A percentile compares a stretch with the other conserved stretches of the same genome.
Conservation (phyloP, 2,113 vertebrate species). For the Brachyhypopomus occidentalis region DNA sequence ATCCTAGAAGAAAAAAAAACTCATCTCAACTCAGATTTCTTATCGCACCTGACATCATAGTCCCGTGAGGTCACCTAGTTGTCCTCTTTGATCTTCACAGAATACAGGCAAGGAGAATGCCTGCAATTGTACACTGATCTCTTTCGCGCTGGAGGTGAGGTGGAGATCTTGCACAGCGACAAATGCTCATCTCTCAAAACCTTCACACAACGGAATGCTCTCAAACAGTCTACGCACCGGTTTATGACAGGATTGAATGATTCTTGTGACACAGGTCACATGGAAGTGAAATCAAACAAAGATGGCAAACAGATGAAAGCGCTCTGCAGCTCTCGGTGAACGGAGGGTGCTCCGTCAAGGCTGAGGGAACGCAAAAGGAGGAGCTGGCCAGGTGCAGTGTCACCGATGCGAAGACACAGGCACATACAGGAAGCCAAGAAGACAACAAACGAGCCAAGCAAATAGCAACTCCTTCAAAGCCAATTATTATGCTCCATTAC, state of each 20-base stretch:
- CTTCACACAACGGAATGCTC: conserved; percentile 5
- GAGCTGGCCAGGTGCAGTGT: conserved; percentile 66
- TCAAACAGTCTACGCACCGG: conserved; percentile 17
- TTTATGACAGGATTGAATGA: conserved; percentile 36
- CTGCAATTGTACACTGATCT: not conserved
- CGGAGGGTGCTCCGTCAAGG: conserved; percentile 60
- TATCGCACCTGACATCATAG: conserved; percentile 40
- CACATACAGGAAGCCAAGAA: conserved; percentile 69
- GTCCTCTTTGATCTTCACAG: conserved; percentile 32
- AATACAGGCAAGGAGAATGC: conserved; percentile 22
- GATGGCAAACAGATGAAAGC: conserved; percentile 45
- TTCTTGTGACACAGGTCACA: conserved; percentile 20
- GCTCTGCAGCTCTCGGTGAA: not conserved
- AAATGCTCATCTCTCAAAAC: conserved; percentile 33
- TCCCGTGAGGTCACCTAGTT: conserved; percentile 23
- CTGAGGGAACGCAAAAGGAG: conserved; percentile 67
- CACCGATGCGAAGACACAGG: conserved; percentile 60
- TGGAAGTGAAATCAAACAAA: conserved; percentile 35
- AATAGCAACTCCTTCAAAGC: conserved; percentile 57
- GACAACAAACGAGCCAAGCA: conserved; percentile 59
- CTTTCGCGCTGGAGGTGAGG: conserved; percentile 16
- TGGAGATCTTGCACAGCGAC: not conserved
- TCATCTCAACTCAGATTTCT: not conserved
- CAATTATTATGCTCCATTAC: conserved; percentile 34
- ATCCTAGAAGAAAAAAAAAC: not conserved